Evolutionary conservation across 2,888 invertebrate species (phyloP).

Genomic region (Drosophila algonquin): DNA sequence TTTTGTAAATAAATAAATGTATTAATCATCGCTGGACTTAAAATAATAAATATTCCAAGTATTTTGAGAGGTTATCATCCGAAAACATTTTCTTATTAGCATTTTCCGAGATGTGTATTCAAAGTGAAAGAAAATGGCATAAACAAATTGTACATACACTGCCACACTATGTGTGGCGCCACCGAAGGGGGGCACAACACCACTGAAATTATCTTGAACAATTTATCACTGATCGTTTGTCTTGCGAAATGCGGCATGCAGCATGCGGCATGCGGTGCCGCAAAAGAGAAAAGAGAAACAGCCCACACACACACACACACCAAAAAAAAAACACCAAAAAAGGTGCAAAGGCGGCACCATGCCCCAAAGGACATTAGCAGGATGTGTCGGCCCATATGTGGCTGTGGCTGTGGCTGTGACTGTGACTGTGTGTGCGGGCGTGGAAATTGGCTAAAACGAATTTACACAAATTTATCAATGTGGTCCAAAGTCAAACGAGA

Average conservation of each 20-base stretch:
- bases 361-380: slow-evolving; percentile 76
- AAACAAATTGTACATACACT: background rate
- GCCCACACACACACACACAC: slow-evolving; percentile 13
- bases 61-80: too few species aligned
- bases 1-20: too few species aligned
- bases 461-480: slow-evolving; percentile 81
- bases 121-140: background rate
- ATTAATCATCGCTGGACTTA: too few species aligned
- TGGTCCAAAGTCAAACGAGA: slow-evolving; percentile 67
- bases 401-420: background rate
- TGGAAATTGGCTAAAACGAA: slow-evolving; percentile 81
- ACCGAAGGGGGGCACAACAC: slow-evolving; percentile 7
- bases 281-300: background rate
- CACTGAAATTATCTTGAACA: slow-evolving; percentile 56
- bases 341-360: slow-evolving; percentile 57
- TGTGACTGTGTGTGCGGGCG: slow-evolving; percentile 39
- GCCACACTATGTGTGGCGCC: too few species aligned
- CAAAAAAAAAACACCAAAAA: slow-evolving; percentile 27
- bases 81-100: too few species aligned
- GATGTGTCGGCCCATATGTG: slow-evolving; percentile 10
- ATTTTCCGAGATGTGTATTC: too few species aligned
- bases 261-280: background rate
- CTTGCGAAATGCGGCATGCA: slow-evolving; percentile 27
- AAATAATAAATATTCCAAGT: too few species aligned
- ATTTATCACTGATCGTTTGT: slow-evolving; percentile 73